These are phyloP conservation scores for Coregonus sp. DNA, from an alignment of 2,797 vertebrate genomes.

Conservation along the genomic window DNA sequence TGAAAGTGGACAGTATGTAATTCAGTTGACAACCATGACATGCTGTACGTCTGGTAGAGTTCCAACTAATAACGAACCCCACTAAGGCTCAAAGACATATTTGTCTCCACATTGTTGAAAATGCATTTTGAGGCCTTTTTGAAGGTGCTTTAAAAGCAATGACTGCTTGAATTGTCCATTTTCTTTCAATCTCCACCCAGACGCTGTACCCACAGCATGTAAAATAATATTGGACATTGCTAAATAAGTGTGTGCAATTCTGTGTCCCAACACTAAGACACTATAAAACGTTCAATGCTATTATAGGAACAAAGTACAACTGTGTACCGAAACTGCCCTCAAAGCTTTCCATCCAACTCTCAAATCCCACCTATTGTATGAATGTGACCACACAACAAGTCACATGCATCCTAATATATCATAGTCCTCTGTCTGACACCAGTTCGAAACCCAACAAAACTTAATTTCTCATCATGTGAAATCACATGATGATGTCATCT, in stretches of 20 bases:
- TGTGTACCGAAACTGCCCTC: neutral
- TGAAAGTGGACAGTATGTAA: neutral
- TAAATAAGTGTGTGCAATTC: neutral
- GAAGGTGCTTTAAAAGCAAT: no score
- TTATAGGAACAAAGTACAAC: neutral
- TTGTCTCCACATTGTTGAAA: neutral
- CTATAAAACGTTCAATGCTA: neutral
- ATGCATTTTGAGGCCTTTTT: neutral
- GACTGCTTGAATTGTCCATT: no score
- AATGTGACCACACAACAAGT: neutral
- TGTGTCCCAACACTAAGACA: neutral
- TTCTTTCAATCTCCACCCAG: no score
- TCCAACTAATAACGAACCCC: neutral
- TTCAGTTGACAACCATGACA: neutral
- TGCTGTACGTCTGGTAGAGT: neutral
- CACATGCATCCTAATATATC: neutral
- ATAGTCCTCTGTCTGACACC: neutral
- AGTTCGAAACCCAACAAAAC: neutral
- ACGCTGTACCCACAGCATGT: neutral
- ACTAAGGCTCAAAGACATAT: neutral
- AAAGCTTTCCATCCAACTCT: neutral
- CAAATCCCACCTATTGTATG: neutral
- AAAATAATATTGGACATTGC: neutral
- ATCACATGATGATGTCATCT: neutral
- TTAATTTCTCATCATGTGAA: neutral